phyloP scores from a whole-genome alignment of 2,888 invertebrate genomes.

The Archips xylosteana region DNA sequence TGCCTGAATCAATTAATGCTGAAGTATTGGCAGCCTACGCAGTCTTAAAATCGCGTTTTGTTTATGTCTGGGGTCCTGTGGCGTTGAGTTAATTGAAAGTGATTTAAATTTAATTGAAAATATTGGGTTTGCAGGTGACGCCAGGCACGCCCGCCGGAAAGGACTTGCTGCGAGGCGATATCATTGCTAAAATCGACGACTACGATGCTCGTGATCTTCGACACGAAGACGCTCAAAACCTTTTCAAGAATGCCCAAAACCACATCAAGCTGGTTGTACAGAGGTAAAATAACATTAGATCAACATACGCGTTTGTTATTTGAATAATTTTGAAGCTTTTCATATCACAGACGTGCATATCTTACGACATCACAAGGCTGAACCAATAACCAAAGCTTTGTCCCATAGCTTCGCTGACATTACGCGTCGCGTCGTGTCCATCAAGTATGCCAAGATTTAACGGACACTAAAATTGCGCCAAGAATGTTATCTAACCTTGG shows the following conservation, averaged over 20 bases:
- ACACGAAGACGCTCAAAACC: constrained; percentile 96
- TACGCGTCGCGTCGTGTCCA: constrained; percentile 16
- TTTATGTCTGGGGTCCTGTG: constrained; percentile 28
- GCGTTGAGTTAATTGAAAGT: constrained; percentile 33
- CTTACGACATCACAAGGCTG: not conserved
- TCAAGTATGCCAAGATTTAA: constrained; percentile 17
- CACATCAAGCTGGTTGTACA: constrained; percentile 93
- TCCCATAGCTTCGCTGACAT: constrained; percentile 22
- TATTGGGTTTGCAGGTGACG: constrained; percentile 90
- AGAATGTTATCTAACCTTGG: constrained; percentile 33
- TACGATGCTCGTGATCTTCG: constrained; percentile 94
- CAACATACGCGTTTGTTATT: constrained; percentile 33
- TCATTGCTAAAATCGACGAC: constrained; percentile 95
- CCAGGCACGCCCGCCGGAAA: constrained; percentile 94
- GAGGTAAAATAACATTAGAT: constrained; percentile 84
- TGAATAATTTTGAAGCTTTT: constrained; percentile 1
- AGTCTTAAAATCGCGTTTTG: constrained; percentile 20
- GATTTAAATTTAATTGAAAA: not conserved
- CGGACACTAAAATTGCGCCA: constrained; percentile 24
- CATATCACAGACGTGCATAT: not conserved
- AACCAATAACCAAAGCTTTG: constrained; percentile 21
- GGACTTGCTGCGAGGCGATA: constrained; percentile 94
- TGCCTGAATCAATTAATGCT: constrained; percentile 15
- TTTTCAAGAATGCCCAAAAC: constrained; percentile 93
- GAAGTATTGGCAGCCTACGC: constrained; percentile 11